These are phyloP conservation scores for Cheilosia vernalis DNA, from an alignment of 2,888 invertebrate genomes.

Conservation along the genomic window DNA sequence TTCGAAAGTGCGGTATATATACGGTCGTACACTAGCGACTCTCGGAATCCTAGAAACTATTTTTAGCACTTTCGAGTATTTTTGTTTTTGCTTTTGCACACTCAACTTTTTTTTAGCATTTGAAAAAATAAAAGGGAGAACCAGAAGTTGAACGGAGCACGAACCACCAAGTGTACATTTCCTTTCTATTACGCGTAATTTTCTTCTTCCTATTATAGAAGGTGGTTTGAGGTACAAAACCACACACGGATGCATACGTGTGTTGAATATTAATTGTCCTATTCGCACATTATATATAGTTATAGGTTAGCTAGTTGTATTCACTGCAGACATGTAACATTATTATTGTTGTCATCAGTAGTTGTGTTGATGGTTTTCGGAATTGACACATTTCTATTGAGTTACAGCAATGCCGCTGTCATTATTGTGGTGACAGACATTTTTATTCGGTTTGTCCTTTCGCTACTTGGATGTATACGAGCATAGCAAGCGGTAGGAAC, in stretches of 20 bases:
- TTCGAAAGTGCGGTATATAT: slow-evolving; percentile 19
- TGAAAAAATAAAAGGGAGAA: not conserved
- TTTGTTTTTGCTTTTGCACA: slow-evolving; percentile 5
- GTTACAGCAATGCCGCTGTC: not conserved
- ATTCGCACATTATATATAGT: not conserved
- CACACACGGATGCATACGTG: not conserved
- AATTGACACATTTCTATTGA: slow-evolving; percentile 1
- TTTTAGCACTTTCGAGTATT: slow-evolving; percentile 17
- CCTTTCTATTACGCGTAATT: slow-evolving; percentile 32
- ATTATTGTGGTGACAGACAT: not conserved
- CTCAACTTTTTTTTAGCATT: slow-evolving; percentile 36
- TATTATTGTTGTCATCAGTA: not conserved
- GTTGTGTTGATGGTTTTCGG: not conserved
- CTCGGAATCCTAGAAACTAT: slow-evolving; percentile 15
- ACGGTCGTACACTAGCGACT: not conserved
- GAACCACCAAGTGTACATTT: slow-evolving; percentile 42
- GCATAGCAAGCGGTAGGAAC: too few species aligned
- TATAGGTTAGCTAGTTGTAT: too few species aligned
- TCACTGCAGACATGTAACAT: not conserved
- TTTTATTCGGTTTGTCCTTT: too few species aligned
- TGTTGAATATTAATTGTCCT: slow-evolving; percentile 18
- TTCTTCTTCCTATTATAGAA: slow-evolving; percentile 16
- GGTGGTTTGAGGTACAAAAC: slow-evolving; percentile 12
- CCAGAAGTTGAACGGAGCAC: slow-evolving; percentile 43
- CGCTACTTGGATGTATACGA: too few species aligned